Evolutionary conservation across 2,797 vertebrate genomes (phyloP).

Genomic region (Crenichthys baileyi): DNA sequence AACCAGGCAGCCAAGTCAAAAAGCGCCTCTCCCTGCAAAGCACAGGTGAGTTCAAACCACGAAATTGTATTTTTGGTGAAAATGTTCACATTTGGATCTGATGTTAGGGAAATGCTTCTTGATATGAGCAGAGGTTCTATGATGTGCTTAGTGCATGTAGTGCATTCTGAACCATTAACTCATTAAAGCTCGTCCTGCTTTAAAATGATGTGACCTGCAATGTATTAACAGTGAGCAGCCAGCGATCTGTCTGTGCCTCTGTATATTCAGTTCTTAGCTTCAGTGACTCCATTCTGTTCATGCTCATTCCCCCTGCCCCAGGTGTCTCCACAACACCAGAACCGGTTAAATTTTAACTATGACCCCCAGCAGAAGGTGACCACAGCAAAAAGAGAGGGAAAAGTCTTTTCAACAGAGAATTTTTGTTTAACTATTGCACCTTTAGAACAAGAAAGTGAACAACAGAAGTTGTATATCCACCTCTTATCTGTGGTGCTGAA

Average conservation of each 20-base stretch:
- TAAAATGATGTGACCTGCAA: neutral
- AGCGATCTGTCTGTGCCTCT: slow-evolving; percentile 36
- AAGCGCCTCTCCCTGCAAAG: slow-evolving; percentile 89
- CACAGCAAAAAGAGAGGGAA: neutral
- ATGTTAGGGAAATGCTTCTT: neutral
- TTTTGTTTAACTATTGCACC: neutral
- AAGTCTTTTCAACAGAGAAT: neutral
- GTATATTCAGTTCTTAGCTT: slow-evolving; percentile 75
- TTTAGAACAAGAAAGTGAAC: neutral
- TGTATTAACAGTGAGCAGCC: neutral
- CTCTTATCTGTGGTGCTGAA: neutral
- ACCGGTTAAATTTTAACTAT: slow-evolving; percentile 6
- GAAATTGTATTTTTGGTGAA: neutral
- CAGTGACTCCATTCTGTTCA: slow-evolving; percentile 72
- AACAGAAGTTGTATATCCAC: neutral
- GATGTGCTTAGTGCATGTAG: neutral
- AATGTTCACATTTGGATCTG: neutral
- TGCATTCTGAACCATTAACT: neutral
- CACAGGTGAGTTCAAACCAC: slow-evolving; percentile 81
- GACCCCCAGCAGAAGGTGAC: neutral
- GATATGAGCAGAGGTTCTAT: neutral
- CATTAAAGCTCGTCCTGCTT: neutral
- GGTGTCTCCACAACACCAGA: slow-evolving; percentile 15
- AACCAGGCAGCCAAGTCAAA: slow-evolving; percentile 77
- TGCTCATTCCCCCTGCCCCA: slow-evolving; percentile 69